Evolutionary conservation across 2,797 vertebrate species (phyloP), one percentile per base, ranked within the genome.

Genomic region (Arrhamphus sclerolepis): DNA sequence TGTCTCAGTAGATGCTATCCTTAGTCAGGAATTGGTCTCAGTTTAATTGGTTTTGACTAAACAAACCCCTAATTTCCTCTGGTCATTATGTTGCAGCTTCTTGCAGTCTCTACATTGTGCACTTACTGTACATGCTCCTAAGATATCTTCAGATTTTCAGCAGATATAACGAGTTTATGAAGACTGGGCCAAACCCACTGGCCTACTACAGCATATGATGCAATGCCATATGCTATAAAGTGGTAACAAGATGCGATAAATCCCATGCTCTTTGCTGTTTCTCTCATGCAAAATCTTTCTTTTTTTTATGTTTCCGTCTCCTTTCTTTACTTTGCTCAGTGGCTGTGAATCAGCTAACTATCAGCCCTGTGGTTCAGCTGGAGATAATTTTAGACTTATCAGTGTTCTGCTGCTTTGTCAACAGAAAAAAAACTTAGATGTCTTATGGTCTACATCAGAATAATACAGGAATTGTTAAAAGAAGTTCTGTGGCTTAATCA

Each of bases 401-500:
- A 34, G 31, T 10, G 10, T 34, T 34, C 31, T 34, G 31, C 31
- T 60, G 41, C 66, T 44, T 56, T 53, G 55, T 80, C 71, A 76
- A 66, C 63, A 70, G 63, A 57, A 72, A 63, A 74, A 34, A 11
- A 10, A 66, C 63, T 44, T 18, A 22, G 41, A 48, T 59, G 44
- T 66, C 63, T 58, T 54, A 57, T 61, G 63, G 74, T 75, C 59
- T 60, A 63, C 46, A 47, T 67, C 38, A 64, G 34, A 75, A 80
- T 54, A 75, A 79, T 52, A 67, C 8, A 26, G 57, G 56, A 18
- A 71, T 68, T 73, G 59, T 59, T 64, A 66, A 74, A 63, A 22
- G 49, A 76, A 71, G 69, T 52, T 50, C 56, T 26, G 43, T 40
- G 69, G 71, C 70, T 76, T 80, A 84, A 84, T 90, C 84, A 89